Conservation (phyloP, 2,113 vertebrate species). For the Speoplatyrhinus poulsoni region DNA sequence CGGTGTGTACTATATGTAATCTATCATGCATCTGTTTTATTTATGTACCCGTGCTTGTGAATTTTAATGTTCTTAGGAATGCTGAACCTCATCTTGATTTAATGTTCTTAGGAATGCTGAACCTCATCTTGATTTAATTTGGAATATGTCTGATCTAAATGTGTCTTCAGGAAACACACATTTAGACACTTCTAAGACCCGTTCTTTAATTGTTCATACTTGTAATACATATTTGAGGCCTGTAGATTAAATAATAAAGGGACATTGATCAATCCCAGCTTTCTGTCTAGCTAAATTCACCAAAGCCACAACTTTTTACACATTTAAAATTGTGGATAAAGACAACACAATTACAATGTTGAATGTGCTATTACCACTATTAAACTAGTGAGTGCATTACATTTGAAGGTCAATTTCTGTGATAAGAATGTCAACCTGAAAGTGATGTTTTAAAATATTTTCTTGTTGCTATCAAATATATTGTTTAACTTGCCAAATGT, state of each 20-base stretch:
- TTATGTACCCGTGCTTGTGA: constrained; percentile 56
- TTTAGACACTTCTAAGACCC: constrained; percentile 21
- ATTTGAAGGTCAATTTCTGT: constrained; percentile 8
- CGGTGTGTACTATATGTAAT: constrained; percentile 60
- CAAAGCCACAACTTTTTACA: constrained; percentile 47
- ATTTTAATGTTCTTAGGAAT: constrained; percentile 58
- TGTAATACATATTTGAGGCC: constrained; percentile 34
- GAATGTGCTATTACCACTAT: constrained; percentile 26
- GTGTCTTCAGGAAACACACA: constrained; percentile 41
- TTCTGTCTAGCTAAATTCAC: constrained; percentile 46
- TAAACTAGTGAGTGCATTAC: constrained; percentile 2
- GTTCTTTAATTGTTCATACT: constrained; percentile 46
- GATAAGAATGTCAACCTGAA: constrained; percentile 16
- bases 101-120: constrained; percentile 63
- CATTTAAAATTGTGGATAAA: constrained; percentile 26
- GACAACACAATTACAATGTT: constrained; percentile 20
- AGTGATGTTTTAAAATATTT: background rate
- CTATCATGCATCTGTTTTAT: constrained; percentile 60
- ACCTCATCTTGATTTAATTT: constrained; percentile 51
- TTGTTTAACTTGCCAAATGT: background rate
- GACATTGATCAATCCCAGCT: constrained; percentile 29
- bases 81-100: constrained; percentile 58
- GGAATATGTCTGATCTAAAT: constrained; percentile 17
- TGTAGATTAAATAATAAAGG: constrained; percentile 6
- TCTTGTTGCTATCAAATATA: background rate